A percentile compares a stretch with the other conserved stretches of the same genome.
These are phyloP conservation scores for Phasia obesa DNA, from an alignment of 2,888 invertebrate species.

Conservation along the genomic window DNA sequence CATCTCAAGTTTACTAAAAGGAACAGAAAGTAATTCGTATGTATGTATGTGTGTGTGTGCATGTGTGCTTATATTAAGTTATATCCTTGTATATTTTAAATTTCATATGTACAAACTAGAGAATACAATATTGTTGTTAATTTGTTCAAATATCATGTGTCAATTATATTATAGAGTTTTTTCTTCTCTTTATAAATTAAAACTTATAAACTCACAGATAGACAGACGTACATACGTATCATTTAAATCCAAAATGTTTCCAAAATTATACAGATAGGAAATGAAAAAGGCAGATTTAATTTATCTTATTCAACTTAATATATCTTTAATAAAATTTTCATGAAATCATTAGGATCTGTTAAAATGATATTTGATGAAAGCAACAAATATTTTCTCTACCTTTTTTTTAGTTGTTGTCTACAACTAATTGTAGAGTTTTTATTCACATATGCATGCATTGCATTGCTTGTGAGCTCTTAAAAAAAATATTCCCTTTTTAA, in stretches of 20 bases:
- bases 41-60: neutral
- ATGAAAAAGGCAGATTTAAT: neutral
- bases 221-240: neutral
- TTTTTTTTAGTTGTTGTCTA: too few relatives aligned
- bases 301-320: too few relatives aligned
- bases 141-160: conserved; percentile 49
- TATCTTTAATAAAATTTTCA: too few relatives aligned
- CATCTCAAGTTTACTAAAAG: neutral
- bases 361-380: too few relatives aligned
- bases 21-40: neutral
- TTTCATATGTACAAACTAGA: neutral
- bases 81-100: conserved; percentile 3
- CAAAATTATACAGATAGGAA: conserved; percentile 1
- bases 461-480: too few relatives aligned
- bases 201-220: neutral
- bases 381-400: too few relatives aligned
- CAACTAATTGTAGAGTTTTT: too few relatives aligned
- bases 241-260: neutral
- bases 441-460: too few relatives aligned
- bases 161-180: conserved; percentile 40
- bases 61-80: neutral
- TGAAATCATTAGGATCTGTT: too few relatives aligned
- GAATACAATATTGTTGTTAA: conserved; percentile 47
- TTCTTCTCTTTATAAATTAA: neutral
- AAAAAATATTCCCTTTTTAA: too few relatives aligned